Base-by-base conservation (phyloP, 2,888 invertebrate genomes). In the Phoenoteleia sp. region DNA sequence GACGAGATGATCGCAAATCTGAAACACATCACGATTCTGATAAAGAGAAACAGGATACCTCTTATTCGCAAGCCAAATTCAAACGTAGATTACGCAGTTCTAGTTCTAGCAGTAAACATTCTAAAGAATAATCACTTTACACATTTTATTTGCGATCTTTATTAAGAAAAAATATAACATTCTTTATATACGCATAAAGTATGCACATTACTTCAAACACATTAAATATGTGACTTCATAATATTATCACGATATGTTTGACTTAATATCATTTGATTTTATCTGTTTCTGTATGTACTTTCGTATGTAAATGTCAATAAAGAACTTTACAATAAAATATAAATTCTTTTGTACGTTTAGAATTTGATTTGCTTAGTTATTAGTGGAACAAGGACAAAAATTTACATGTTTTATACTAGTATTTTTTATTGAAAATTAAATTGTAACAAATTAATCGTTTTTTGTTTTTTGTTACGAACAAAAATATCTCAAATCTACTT, bases 41-140 rank as follows among this genome's bases (percentile, higher is more conserved):
- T 25, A 89, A 88, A 15, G 66, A 81, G 1, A 88, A 80, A 15
- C 62, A 71, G 0, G 76, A 86, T 1, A 87, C 89, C 11, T 86
- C 86, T n/a, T 71, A 74, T 23, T 87, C 77, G 42, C 89, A 91
- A 82, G 87, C 90, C 5, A 92, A 91, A 86, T 92, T 92, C 42
- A 91, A 92, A 84, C 92, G 92, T 29, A 89, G 90, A 56, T 92
- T 92, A 17, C 91, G 91, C 47, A 91, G 91, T 76, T 91, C 89
- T 58, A 91, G 90, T 52, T 88, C 88, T n/a, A 92, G 91, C 81
- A 92, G 92, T 66, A 91, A 88, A 67, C 91, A 88, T 80, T 91
- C 92, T 83, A 92, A 91, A 89, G 87, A 91, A 62, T 92, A 90
- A 75, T 21, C 11, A 13, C 9, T 77, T 21, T 6, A 19, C 15